Base-by-base conservation (phyloP, 2,888 invertebrate genomes). In the Drosophila dives region DNA sequence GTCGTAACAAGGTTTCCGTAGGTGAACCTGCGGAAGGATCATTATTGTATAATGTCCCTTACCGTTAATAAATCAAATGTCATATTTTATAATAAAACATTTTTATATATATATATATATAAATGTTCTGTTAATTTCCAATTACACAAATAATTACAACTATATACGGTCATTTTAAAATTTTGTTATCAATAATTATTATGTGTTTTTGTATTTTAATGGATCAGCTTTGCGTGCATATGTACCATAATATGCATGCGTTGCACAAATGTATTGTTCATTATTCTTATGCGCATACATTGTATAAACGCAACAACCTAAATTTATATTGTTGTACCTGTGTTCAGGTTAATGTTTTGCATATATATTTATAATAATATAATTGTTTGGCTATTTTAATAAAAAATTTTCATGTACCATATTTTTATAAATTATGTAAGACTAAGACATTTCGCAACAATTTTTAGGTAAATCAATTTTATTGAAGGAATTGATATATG, bases 401-500 rank as follows among this genome's bases (percentile, higher is more conserved):
- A n/a, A 42, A 20, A 32, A n/a, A 8, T 7, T 20, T 5, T 26
- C 26, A 23, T 6, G 12, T 60, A 33, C 32, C 50, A 6, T 50
- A 20, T 50, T 55, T 36, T 50, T 32, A 67, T 40, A 50, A 36
- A 45, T 60, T 66, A 33, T 61, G 49, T 64, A 48, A 63, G 34
- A 63, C 62, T 60, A 65, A 70, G 65, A 59, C 65, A 65, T 69
- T 65, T 65, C 69, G 59, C 61, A 72, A 33, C 62, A 63, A 64
- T 64, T 33, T 60, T 55, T 62, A 69, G 38, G 53, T 64, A 45
- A 54, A 63, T 54, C 45, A 64, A 53, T 63, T 61, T 69, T 73
- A 69, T 73, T 73, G 72, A 68, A 68, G 72, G 64, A 73, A 74
- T 74, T 74, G 73, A 74, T 74, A 71, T 71, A 73, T 70, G 71